Evolutionary conservation across 2,888 invertebrate genomes (phyloP).

Genomic region (Disparrhopalites patrizii): DNA sequence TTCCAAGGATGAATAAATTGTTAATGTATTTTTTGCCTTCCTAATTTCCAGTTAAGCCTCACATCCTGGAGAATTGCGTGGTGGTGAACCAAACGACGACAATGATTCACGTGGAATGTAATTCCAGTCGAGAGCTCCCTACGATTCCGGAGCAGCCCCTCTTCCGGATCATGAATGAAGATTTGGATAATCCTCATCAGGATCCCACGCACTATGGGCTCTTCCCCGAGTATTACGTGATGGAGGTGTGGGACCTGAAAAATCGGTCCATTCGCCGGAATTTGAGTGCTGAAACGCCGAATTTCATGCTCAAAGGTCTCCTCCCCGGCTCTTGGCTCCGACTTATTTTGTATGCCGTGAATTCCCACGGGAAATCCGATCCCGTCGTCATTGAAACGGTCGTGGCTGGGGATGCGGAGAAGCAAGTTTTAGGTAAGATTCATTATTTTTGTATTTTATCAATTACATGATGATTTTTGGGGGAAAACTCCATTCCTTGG

Average conservation of each 20-base stretch:
- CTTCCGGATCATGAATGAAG: constrained; percentile 48
- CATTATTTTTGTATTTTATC: too few relatives aligned
- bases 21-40: background rate
- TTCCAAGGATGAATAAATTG: too few relatives aligned
- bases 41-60: constrained; percentile 70
- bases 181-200: constrained; percentile 38
- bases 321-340: constrained; percentile 58
- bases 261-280: constrained; percentile 62
- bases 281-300: constrained; percentile 49
- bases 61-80: constrained; percentile 82
- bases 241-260: constrained; percentile 50
- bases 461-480: too few relatives aligned
- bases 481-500: too few relatives aligned
- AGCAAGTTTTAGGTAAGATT: constrained; percentile 47
- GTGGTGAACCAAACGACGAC: constrained; percentile 81
- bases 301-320: constrained; percentile 59
- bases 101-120: constrained; percentile 77
- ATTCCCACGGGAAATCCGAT: constrained; percentile 82
- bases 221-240: constrained; percentile 46
- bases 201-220: constrained; percentile 47
- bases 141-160: constrained; percentile 47
- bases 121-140: constrained; percentile 45
- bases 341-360: constrained; percentile 77
- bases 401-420: constrained; percentile 48
- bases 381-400: constrained; percentile 77